Conservation (phyloP, 2,888 invertebrate species). For the Drosophila robusta region DNA sequence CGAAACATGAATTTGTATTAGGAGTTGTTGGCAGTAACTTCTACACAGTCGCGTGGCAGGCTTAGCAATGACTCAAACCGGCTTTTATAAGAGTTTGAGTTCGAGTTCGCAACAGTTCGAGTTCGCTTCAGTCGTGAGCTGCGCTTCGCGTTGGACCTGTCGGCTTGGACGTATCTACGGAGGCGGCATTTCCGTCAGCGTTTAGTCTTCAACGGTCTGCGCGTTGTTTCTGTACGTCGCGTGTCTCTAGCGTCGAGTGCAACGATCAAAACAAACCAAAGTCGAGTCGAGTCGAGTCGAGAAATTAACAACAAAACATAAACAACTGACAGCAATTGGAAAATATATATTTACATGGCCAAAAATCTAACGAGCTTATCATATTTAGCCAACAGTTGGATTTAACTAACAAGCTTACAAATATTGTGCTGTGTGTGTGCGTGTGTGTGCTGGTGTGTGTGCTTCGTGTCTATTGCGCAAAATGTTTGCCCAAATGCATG, state of each 20-base stretch:
- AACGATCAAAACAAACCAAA: conserved; percentile 8
- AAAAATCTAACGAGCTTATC: conserved; percentile 13
- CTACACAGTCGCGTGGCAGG: not conserved
- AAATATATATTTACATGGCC: conserved; percentile 18
- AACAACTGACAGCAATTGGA: conserved; percentile 18
- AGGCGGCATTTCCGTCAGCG: conserved; percentile 35
- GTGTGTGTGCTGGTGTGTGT: conserved; percentile 25
- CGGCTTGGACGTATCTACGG: conserved; percentile 8
- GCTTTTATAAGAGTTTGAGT: conserved; percentile 43
- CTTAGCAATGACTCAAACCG: conserved; percentile 57
- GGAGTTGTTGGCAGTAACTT: not conserved
- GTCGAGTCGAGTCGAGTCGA: conserved; percentile 22
- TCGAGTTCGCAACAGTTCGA: conserved; percentile 37
- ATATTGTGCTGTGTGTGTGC: conserved; percentile 2
- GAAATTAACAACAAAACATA: conserved; percentile 12
- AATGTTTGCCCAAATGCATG: conserved; percentile 44
- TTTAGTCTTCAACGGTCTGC: conserved; percentile 71
- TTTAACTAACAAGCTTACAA: conserved; percentile 31
- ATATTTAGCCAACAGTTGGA: conserved; percentile 24
- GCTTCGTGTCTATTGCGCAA: conserved; percentile 22
- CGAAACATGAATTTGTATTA: not conserved
- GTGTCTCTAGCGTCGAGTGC: conserved; percentile 23
- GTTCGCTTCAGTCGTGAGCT: conserved; percentile 54
- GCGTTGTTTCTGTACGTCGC: conserved; percentile 55
- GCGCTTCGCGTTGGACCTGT: conserved; percentile 59